Conservation (phyloP, 2,113 vertebrate genomes). For the Scomber colias region DNA sequence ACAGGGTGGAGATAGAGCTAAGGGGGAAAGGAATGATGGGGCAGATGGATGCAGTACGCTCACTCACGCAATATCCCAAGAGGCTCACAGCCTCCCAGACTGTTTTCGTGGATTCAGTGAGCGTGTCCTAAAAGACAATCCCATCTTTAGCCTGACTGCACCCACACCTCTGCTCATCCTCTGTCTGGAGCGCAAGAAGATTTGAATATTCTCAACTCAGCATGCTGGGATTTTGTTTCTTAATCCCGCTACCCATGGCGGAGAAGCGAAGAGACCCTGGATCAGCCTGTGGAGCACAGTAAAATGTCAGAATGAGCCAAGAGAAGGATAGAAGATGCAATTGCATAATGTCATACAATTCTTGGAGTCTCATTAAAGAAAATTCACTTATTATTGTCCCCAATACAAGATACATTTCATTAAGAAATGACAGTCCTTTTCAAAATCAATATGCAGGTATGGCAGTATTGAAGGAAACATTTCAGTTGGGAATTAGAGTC, state of each 20-base stretch:
- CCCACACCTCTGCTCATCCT: constrained; percentile 68
- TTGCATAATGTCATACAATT: not conserved
- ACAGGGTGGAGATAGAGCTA: constrained; percentile 32
- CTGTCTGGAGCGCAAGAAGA: constrained; percentile 69
- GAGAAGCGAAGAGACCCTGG: constrained; percentile 12
- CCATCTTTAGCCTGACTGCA: constrained; percentile 69
- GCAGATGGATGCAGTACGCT: constrained; percentile 74
- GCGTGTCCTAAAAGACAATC: constrained; percentile 70
- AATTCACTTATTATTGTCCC: not conserved
- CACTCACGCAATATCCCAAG: constrained; percentile 61
- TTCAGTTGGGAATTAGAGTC: constrained; percentile 13
- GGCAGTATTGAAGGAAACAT: not conserved
- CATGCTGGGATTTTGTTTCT: constrained; percentile 62
- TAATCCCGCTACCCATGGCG: constrained; percentile 56
- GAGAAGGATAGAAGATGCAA: not conserved
- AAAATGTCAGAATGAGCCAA: constrained; percentile 2
- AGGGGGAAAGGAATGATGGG: constrained; percentile 31
- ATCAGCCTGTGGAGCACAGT: constrained; percentile 15
- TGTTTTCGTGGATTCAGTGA: constrained; percentile 62
- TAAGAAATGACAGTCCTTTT: not conserved
- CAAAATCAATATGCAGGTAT: not conserved
- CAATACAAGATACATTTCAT: not conserved
- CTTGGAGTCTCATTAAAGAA: not conserved
- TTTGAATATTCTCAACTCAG: constrained; percentile 73
- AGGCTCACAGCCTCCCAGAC: constrained; percentile 57